Base-by-base conservation (phyloP, 2,888 invertebrate species). In the Drymonia ruficornis region DNA sequence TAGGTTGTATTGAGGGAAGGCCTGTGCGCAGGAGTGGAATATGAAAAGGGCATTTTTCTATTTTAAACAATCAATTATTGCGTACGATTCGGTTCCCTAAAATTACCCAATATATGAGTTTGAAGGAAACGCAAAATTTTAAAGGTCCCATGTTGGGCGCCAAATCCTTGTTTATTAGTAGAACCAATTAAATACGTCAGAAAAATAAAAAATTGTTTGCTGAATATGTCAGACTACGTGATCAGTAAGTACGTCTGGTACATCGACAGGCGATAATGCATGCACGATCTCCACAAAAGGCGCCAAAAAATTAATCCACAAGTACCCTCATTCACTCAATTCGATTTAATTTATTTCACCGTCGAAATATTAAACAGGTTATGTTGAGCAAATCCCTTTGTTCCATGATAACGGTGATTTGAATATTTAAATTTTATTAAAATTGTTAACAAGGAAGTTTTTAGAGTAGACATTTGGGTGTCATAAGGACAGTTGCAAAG, bases 231-330 rank as follows among this genome's bases (percentile, higher is more conserved):
- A 23, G 7, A 23, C 23, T 23, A 23, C 23, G 5, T 23, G 5
- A 5, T 23, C 23, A 23, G 34, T 11, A 11, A 31, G 12, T 7
- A 9, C 31, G 12, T 34, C 9, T 13, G 13, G 60, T 63, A 60
- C 60, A 60, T 59, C 55, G 67, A 54, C 59, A 61, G 63, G 62
- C 61, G 64, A 63, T 76, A 74, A 74, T 76, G 70, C 68, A 74
- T 67, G 65, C 59, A 59, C 64, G 63, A 68, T 73, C 70, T 68
- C 49, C 42, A 31, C 53, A 28, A 5, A 28, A 9, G 52, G 50
- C 61, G 46, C 55, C 52, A 57, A 59, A 63, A n/a, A 49, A 62
- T 58, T 61, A 72, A 68, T 62, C 63, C 55, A 50, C 42, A 29
- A 46, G 29, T 15, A 46, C 29, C 18, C 52, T 34, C 59, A 42